phyloP scores from a whole-genome alignment of 2,888 invertebrate species.

The Perdita meconis region DNA sequence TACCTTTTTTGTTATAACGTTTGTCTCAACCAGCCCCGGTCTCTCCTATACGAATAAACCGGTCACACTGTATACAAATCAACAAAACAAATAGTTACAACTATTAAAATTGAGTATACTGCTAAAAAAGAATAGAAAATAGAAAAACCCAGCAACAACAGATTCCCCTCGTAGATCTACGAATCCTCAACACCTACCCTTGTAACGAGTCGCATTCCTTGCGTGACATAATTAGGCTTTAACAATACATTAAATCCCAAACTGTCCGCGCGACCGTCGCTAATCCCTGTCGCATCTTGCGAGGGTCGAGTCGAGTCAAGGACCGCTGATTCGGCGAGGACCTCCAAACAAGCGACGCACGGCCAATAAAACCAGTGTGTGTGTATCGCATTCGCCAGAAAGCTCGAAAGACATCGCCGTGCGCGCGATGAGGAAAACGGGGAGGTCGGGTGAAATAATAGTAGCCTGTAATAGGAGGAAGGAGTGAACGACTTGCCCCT shows the following conservation, averaged over 20 bases:
- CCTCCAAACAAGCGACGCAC: not conserved
- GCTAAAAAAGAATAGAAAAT: no score
- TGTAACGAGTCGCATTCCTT: constrained; percentile 6
- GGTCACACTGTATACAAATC: no score
- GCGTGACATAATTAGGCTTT: not conserved
- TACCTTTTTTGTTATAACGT: no score
- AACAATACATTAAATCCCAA: not conserved
- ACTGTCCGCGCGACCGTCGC: not conserved
- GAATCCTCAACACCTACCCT: constrained; percentile 2
- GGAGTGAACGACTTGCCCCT: constrained; percentile 71
- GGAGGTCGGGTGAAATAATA: constrained; percentile 59
- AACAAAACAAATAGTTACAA: no score
- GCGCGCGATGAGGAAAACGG: constrained; percentile 23
- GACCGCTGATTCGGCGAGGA: constrained; percentile 13
- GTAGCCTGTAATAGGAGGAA: constrained; percentile 65
- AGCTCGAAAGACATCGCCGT: constrained; percentile 13
- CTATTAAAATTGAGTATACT: no score
- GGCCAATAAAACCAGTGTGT: not conserved
- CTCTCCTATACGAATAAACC: no score
- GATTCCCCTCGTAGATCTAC: no score
- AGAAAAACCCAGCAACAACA: no score
- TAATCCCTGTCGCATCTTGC: no score
- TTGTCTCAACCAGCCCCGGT: no score
- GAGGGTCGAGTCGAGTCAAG: constrained; percentile 20
- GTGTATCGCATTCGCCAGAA: constrained; percentile 18